Evolutionary conservation across 2,888 invertebrate genomes (phyloP).

Genomic region (Erynnis tages): DNA sequence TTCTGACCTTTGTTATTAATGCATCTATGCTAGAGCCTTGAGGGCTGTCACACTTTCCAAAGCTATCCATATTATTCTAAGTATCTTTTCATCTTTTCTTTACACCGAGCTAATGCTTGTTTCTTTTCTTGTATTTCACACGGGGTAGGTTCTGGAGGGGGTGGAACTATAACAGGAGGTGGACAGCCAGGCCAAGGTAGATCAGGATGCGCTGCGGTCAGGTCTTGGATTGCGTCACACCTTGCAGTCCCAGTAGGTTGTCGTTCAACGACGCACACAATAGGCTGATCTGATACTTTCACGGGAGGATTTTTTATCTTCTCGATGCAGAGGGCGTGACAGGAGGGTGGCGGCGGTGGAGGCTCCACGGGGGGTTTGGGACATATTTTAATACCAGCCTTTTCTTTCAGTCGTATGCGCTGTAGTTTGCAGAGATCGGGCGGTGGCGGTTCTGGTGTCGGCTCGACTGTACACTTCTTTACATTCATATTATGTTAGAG

Average conservation of each 20-base stretch:
- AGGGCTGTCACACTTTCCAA: conserved; percentile 24
- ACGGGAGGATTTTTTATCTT: conserved; percentile 54
- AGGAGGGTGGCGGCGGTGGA: conserved; percentile 42
- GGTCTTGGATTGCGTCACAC: conserved; percentile 46
- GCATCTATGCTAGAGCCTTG: conserved; percentile 35
- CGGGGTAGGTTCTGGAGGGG: conserved; percentile 45
- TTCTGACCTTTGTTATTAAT: conserved; percentile 40
- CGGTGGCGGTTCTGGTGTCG: conserved; percentile 43
- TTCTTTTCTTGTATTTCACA: conserved; percentile 48
- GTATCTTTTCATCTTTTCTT: conserved; percentile 51
- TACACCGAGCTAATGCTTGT: conserved; percentile 42
- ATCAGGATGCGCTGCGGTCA: conserved; percentile 39
- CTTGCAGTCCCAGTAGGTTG: conserved; percentile 43
- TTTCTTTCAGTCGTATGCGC: conserved; percentile 41
- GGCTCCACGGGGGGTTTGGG: conserved; percentile 41
- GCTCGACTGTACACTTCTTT: conserved; percentile 50
- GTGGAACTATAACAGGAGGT: conserved; percentile 45
- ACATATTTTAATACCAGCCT: conserved; percentile 54
- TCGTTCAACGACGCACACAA: conserved; percentile 46
- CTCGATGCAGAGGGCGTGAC: conserved; percentile 55
- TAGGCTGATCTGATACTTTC: conserved; percentile 31
- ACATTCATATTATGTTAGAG: conserved; percentile 41
- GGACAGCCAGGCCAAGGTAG: conserved; percentile 47
- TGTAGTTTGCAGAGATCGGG: conserved; percentile 49
- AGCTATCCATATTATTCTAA: conserved; percentile 47